Evolutionary conservation across 2,797 vertebrate genomes (phyloP).

Genomic region (Amblyraja radiata): DNA sequence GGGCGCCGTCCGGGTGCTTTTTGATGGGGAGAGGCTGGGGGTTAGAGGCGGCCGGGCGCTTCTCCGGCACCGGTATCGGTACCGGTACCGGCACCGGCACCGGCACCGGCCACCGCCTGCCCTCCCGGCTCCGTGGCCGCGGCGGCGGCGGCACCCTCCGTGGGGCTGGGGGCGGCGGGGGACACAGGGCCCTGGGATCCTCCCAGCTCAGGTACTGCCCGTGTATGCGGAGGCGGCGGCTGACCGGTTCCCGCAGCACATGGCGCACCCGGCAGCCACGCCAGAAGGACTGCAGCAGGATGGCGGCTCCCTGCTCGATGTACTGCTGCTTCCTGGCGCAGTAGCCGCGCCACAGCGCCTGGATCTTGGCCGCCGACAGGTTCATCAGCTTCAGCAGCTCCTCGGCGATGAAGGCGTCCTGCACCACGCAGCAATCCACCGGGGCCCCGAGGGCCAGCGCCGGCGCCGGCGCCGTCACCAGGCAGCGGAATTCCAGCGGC

Average conservation of each 20-base stretch:
- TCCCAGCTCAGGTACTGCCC: neutral
- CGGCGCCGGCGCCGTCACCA: no score
- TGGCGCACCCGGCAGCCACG: neutral
- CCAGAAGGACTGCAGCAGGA: neutral
- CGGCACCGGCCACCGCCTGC: no score
- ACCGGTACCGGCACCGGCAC: no score
- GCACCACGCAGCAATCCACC: no score
- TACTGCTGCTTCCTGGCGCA: conserved; percentile 7
- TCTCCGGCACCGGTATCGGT: no score
- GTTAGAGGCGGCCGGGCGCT: no score
- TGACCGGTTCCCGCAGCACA: neutral
- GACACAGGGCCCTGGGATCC: fast-evolving
- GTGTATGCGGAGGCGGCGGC: neutral
- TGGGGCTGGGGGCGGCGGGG: no score
- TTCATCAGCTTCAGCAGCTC: neutral
- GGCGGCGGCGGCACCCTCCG: no score
- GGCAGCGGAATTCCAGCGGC: no score
- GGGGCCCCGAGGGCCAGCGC: no score
- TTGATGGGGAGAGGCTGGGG: neutral
- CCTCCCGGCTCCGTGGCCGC: no score
- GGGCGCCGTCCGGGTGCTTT: fast-evolving
- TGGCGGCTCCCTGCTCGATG: conserved; percentile 22
- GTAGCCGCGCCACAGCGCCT: conserved; percentile 17
- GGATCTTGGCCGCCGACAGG: neutral
- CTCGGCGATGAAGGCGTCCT: neutral